Evolutionary conservation across 2,797 vertebrate species (phyloP).

Genomic region (Aeoliscus strigatus): DNA sequence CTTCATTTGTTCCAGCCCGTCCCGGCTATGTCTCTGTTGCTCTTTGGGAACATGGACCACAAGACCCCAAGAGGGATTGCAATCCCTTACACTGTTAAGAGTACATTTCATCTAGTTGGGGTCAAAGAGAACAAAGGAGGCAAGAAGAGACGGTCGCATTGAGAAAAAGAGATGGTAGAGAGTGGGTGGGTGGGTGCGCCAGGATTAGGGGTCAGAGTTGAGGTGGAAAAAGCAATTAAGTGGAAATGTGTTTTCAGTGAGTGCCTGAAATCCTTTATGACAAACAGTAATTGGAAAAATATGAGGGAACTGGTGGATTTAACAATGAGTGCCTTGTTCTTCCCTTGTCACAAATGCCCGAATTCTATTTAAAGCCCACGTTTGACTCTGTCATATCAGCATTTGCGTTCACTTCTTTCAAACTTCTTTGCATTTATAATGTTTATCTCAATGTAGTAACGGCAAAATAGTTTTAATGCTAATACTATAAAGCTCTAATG

Average conservation of each 20-base stretch:
- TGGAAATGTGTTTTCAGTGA: constrained; percentile 73
- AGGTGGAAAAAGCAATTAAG: constrained; percentile 54
- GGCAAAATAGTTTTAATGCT: too few relatives aligned
- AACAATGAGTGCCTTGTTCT: constrained; percentile 63
- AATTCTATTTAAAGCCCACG: neutral
- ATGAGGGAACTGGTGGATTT: constrained; percentile 66
- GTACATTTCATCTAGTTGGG: constrained; percentile 35
- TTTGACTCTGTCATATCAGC: constrained; percentile 24
- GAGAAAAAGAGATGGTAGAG: constrained; percentile 14
- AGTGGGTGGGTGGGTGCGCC: too few relatives aligned
- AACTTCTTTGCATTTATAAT: too few relatives aligned
- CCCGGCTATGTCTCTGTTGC: constrained; percentile 52
- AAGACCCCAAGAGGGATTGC: constrained; percentile 50
- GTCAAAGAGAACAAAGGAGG: constrained; percentile 32
- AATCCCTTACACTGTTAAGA: constrained; percentile 42
- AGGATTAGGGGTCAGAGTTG: constrained; percentile 10
- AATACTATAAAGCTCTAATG: too few relatives aligned
- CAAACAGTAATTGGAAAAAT: constrained; percentile 72
- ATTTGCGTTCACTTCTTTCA: too few relatives aligned
- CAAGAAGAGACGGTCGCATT: constrained; percentile 17
- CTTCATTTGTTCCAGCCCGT: constrained; percentile 70
- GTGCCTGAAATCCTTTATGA: constrained; percentile 62
- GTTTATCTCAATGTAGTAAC: too few relatives aligned
- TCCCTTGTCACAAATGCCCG: constrained; percentile 37
- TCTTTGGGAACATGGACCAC: constrained; percentile 67